A percentile compares a stretch with the other conserved stretches of the same genome.
Evolutionary conservation across 2,888 invertebrate species (phyloP).

Genomic region (Dryobota labecula): DNA sequence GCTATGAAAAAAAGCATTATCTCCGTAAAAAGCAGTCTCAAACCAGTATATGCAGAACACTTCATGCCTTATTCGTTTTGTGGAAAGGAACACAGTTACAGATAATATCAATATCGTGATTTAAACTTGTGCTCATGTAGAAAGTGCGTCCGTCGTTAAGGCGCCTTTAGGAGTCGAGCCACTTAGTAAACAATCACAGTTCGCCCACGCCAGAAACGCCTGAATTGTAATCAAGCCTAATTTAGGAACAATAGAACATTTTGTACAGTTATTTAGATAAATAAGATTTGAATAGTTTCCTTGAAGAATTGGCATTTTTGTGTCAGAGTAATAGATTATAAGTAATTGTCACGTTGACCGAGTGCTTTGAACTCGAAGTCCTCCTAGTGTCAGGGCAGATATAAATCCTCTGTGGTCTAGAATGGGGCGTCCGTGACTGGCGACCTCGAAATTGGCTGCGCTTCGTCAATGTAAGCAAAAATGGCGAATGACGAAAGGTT

Average conservation of each 20-base stretch:
- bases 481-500: slow-evolving; percentile 67
- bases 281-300: slow-evolving; percentile 14
- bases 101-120: slow-evolving; percentile 68
- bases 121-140: slow-evolving; percentile 69
- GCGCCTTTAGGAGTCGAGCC: slow-evolving; percentile 65
- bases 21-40: slow-evolving; percentile 8
- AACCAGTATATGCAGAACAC: slow-evolving; percentile 45
- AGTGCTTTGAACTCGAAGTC: slow-evolving; percentile 47
- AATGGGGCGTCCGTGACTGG: slow-evolving; percentile 55
- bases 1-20: slow-evolving; percentile 34
- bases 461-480: slow-evolving; percentile 66
- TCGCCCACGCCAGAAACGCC: slow-evolving; percentile 69
- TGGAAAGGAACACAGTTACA: slow-evolving; percentile 38
- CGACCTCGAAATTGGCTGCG: slow-evolving; percentile 68
- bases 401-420: slow-evolving; percentile 44
- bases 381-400: slow-evolving; percentile 20
- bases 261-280: slow-evolving; percentile 65
- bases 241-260: slow-evolving; percentile 73
- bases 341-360: slow-evolving; percentile 27
- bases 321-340: slow-evolving; percentile 25
- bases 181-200: slow-evolving; percentile 67
- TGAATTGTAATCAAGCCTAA: slow-evolving; percentile 72
- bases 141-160: slow-evolving; percentile 71
- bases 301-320: slow-evolving; percentile 20
- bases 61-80: slow-evolving; percentile 49